phyloP scores from a whole-genome alignment of 2,888 invertebrate genomes.

The Gibbula magus region DNA sequence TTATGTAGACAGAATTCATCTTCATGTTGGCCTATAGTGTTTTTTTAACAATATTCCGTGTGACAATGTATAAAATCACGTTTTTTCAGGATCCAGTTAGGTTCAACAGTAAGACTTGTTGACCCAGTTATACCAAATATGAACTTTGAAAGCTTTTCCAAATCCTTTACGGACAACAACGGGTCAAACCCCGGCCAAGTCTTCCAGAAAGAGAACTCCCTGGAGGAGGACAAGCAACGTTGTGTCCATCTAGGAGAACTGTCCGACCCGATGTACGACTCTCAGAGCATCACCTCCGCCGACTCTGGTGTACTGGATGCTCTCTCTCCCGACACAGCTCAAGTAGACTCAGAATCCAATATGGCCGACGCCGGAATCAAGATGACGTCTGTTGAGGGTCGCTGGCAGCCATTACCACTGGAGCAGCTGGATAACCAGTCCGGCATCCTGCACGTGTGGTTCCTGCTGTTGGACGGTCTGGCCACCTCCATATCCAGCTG shows the following conservation, averaged over 20 bases:
- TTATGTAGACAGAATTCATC: too few species aligned
- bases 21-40: too few species aligned
- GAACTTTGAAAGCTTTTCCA: slow-evolving; percentile 60
- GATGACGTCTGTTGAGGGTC: background rate
- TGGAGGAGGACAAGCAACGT: background rate
- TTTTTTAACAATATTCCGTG: too few species aligned
- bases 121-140: slow-evolving; percentile 83
- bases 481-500: slow-evolving; percentile 80
- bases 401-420: slow-evolving; percentile 38
- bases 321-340: background rate
- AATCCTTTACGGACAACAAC: slow-evolving; percentile 38
- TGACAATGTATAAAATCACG: background rate
- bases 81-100: slow-evolving; percentile 73
- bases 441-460: slow-evolving; percentile 90
- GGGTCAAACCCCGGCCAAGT: slow-evolving; percentile 14
- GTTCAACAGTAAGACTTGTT: slow-evolving; percentile 79
- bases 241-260: background rate
- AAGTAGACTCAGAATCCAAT: background rate
- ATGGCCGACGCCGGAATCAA: background rate
- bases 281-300: slow-evolving; percentile 51
- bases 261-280: slow-evolving; percentile 26
- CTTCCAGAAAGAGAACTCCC: slow-evolving; percentile 8
- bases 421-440: slow-evolving; percentile 70
- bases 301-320: slow-evolving; percentile 56
- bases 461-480: slow-evolving; percentile 88